These are phyloP conservation scores for Nephrotoma appendiculata DNA, from an alignment of 2,888 invertebrate species.

Conservation along the genomic window DNA sequence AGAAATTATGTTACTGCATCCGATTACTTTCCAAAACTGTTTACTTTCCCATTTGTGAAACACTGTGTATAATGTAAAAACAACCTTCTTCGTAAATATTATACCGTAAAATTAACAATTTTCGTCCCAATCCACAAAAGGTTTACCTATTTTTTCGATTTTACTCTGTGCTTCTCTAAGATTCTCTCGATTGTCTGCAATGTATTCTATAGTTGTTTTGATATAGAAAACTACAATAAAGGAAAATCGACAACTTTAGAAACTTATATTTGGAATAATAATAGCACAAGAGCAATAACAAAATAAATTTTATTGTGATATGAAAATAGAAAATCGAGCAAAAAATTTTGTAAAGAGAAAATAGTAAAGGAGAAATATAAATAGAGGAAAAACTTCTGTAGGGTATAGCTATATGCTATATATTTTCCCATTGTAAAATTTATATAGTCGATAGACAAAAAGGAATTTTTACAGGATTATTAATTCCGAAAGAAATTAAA, in stretches of 20 bases:
- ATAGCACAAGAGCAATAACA: not conserved
- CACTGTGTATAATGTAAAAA: not conserved
- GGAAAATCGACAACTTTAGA: not conserved
- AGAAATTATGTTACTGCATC: no score
- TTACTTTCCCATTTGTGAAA: no score
- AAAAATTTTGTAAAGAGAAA: not conserved
- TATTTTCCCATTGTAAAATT: not conserved
- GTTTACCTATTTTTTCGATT: not conserved
- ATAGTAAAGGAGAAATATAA: not conserved
- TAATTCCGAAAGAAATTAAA: not conserved
- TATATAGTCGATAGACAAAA: not conserved
- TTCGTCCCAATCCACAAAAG: not conserved
- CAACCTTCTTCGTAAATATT: not conserved
- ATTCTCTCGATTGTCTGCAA: not conserved
- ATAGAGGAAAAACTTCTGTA: not conserved
- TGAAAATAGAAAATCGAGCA: conserved; percentile 1
- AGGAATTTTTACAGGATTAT: not conserved
- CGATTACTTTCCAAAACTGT: no score
- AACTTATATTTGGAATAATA: not conserved
- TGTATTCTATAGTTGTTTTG: not conserved
- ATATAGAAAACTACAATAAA: not conserved
- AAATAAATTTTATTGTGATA: not conserved
- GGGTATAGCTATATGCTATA: not conserved
- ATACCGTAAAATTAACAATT: not conserved
- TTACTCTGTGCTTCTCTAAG: not conserved